A percentile compares a stretch with the other conserved stretches of the same genome.
phyloP scores from a whole-genome alignment of 2,888 invertebrate species.

The Hoplodrina ambigua region DNA sequence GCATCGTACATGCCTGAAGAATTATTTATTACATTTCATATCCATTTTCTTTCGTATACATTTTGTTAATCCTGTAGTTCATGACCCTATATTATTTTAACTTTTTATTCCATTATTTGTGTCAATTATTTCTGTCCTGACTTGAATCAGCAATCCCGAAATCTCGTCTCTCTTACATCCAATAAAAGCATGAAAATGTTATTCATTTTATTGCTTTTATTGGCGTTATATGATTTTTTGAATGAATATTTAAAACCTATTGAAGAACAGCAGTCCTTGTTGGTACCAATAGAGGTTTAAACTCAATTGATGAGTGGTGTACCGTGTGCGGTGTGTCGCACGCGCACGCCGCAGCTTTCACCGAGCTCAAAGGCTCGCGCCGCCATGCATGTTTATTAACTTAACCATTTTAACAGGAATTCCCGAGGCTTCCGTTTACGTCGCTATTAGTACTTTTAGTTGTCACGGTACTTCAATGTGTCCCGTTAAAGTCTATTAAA shows the following conservation, averaged over 20 bases:
- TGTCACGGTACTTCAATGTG: conserved; percentile 66
- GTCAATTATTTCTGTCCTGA: neutral
- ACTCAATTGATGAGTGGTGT: conserved; percentile 71
- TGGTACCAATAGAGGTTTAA: conserved; percentile 56
- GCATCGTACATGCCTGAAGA: neutral
- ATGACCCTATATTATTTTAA: neutral
- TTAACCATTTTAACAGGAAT: conserved; percentile 87
- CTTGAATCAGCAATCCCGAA: neutral
- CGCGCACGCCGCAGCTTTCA: conserved; percentile 82
- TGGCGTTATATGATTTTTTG: neutral
- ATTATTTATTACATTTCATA: too few species aligned
- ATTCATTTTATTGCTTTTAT: too few species aligned
- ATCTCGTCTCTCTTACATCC: neutral
- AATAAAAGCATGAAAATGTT: neutral
- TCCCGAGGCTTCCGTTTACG: conserved; percentile 80
- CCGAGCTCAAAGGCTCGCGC: conserved; percentile 85
- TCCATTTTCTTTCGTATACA: neutral
- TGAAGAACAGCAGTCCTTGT: conserved; percentile 49
- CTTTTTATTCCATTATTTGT: neutral
- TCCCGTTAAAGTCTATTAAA: conserved; percentile 67
- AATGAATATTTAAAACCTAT: conserved; percentile 12
- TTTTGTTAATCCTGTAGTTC: neutral
- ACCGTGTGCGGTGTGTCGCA: conserved; percentile 67
- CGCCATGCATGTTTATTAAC: conserved; percentile 86
- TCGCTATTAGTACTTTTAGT: conserved; percentile 78